Evolutionary conservation across 2,797 vertebrate species (phyloP).

Genomic region (Lerista edwardsae): DNA sequence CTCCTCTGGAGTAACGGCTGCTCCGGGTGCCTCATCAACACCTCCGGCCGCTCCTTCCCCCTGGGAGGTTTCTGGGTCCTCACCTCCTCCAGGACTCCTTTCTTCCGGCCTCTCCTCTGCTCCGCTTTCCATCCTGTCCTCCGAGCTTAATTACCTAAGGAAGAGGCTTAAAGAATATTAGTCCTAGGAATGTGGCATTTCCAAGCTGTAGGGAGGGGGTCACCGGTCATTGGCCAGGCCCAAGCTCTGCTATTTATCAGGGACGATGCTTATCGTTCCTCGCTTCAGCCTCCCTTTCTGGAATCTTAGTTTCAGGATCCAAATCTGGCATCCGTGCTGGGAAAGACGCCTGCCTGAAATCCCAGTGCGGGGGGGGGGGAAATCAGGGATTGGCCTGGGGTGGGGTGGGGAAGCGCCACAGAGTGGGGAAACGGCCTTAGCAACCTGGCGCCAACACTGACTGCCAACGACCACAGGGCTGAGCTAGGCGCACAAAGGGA

Average conservation of each 20-base stretch:
- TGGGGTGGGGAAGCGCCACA: no score
- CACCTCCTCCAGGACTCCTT: not conserved
- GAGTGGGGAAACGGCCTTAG: not conserved
- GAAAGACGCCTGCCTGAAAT: no score
- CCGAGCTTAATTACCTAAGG: not conserved
- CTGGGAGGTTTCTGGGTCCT: not conserved
- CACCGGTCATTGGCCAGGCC: not conserved
- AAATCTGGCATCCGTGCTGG: not conserved
- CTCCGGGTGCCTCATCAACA: rapidly evolving
- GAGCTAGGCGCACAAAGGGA: no score
- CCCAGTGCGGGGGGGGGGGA: no score
- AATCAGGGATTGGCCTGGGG: no score
- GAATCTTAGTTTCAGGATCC: no score
- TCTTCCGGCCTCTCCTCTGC: rapidly evolving
- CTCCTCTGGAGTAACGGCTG: rapidly evolving
- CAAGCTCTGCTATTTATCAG: no score
- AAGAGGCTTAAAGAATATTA: not conserved
- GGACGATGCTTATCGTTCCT: no score
- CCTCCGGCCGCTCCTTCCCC: not conserved
- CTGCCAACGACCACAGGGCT: no score
- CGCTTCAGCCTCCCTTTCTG: no score
- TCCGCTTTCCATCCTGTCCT: not conserved
- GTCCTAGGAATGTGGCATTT: not conserved
- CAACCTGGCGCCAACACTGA: not conserved
- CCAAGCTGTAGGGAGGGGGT: no score